Evolutionary conservation across 2,888 invertebrate genomes (phyloP), one percentile per base, ranked within the genome.

Genomic region (Oligia fasciuncula): DNA sequence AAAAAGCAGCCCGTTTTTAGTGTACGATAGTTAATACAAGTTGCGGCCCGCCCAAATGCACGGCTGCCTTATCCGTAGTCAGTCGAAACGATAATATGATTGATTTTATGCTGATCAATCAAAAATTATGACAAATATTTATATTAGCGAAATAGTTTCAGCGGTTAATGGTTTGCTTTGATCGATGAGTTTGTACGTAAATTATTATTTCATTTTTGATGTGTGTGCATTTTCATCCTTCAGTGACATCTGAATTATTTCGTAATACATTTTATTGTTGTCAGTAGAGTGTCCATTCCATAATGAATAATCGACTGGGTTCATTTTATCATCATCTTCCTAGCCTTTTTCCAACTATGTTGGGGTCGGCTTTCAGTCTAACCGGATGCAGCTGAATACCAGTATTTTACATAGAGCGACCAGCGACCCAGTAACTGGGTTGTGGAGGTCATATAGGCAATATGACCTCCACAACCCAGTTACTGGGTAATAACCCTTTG

Each of bases 41-140:
- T 2, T 40, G 17, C 4, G 17, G 0, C 6, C 9, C n/a, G n/a
- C n/a, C 63, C 40, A 62, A 17, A 19, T 71, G 13, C 13, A 13
- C 40, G 65, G n/a, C 11, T 43, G 40, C 3, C 17, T 6, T 83
- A 76, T 79, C 40, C 66, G 46, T 67, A 80, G 73, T 78, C 75
- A 66, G 63, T 54, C 65, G 29, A 67, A 80, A 70, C 62, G 67
- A 78, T 88, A 85, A 88, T 86, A 80, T 81, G 85, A 88, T 89
- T 88, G 88, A 89, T 83, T 88, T 80, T 75, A 57, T 54, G 13
- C 43, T 51, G 9, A 43, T 43, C 65, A 29, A 85, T 51, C 87
- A 77, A 85, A 74, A 85, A 60, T 35, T 67, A 0, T 40, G 13
- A 69, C 13, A 49, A 79, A 77, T 69, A 80, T 84, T 84, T 72